These are phyloP conservation scores for Ceuthmochares aereus DNA, from an alignment of 2,113 vertebrate genomes.

Conservation along the genomic window DNA sequence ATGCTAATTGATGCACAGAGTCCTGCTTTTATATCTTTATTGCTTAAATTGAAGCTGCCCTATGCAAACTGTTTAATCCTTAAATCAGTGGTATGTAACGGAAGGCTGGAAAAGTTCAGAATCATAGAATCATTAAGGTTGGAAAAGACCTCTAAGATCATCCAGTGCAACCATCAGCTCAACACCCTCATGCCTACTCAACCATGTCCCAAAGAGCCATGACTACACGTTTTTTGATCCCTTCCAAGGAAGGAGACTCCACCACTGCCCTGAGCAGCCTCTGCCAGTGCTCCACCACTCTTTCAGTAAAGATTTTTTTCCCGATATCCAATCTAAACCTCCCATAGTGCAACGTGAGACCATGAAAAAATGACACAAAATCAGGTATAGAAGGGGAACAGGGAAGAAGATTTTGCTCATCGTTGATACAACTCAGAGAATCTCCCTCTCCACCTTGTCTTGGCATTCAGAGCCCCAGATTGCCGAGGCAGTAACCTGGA, in stretches of 20 bases:
- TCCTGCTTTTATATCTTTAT: neutral
- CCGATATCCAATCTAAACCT: no score
- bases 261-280: no score
- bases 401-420: neutral
- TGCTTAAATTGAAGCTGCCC: neutral
- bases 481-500: neutral
- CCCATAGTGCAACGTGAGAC: no score
- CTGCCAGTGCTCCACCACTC: no score
- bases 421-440: neutral
- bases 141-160: no score
- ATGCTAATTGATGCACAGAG: neutral
- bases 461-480: neutral
- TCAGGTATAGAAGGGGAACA: neutral
- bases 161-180: no score
- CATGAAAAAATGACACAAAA: neutral
- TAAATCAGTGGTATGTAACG: neutral
- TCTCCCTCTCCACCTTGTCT: neutral
- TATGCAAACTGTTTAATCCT: neutral
- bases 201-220: no score
- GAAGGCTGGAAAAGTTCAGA: neutral
- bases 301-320: no score
- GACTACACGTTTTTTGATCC: no score
- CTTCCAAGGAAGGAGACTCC: no score
- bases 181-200: no score
- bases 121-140: no score